These are phyloP conservation scores for Gasterosteus aculeatus DNA, from an alignment of 2,113 vertebrate species.

Conservation along the genomic window DNA sequence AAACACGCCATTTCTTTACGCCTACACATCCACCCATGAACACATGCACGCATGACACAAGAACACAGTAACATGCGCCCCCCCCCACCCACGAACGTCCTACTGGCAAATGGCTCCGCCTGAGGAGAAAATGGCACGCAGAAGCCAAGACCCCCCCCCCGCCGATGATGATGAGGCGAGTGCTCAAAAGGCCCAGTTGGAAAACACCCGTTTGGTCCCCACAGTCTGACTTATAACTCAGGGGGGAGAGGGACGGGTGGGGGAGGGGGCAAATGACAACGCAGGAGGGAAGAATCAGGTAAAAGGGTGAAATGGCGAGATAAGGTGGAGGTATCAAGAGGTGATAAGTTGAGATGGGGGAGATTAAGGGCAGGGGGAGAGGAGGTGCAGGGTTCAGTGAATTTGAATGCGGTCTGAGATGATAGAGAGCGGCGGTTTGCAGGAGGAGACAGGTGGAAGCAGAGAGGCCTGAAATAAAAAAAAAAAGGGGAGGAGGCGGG, in stretches of 20 bases:
- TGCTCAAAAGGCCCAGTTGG: too few species aligned
- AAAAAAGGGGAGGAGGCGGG: not conserved
- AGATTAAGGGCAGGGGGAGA: constrained; percentile 17
- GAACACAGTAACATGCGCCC: constrained; percentile 29
- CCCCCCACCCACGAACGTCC: not conserved
- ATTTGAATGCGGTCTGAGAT: constrained; percentile 35
- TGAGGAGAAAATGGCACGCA: constrained; percentile 65
- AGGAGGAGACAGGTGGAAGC: constrained; percentile 61
- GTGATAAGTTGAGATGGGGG: constrained; percentile 44
- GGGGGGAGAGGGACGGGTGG: too few species aligned
- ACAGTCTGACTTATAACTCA: too few species aligned
- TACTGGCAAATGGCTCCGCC: constrained; percentile 74
- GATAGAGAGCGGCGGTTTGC: constrained; percentile 41
- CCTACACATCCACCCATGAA: constrained; percentile 65
- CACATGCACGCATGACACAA: constrained; percentile 45
- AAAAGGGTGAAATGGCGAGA: constrained; percentile 47
- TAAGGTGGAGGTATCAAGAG: constrained; percentile 42
- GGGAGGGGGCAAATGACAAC: not conserved
- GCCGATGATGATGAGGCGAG: too few species aligned
- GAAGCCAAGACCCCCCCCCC: too few species aligned
- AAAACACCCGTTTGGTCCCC: too few species aligned
- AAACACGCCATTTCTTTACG: constrained; percentile 80
- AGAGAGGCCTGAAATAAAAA: not conserved
- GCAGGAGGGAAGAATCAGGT: constrained; percentile 10
- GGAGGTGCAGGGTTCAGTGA: constrained; percentile 30